These are phyloP conservation scores for Stigmatopora nigra DNA, from an alignment of 2,113 vertebrate genomes.

Conservation along the genomic window DNA sequence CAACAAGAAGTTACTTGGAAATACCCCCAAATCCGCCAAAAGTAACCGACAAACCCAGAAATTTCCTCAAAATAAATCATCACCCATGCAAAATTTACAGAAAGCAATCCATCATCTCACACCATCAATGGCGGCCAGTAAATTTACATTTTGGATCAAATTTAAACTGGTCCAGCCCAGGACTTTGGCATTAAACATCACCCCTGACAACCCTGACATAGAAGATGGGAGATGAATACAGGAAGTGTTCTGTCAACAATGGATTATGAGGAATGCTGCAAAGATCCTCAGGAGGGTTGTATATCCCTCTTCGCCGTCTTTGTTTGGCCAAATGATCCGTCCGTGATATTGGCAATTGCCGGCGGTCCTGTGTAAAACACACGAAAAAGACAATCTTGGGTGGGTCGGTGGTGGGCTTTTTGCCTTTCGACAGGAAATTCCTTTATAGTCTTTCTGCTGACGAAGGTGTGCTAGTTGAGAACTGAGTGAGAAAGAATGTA, in stretches of 20 bases:
- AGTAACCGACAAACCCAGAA: no score
- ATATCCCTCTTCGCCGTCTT: slow-evolving; percentile 27
- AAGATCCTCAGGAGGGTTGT: slow-evolving; percentile 34
- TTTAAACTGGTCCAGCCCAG: no score
- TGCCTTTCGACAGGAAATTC: slow-evolving; percentile 61
- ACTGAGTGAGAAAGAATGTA: slow-evolving; percentile 50
- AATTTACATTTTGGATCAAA: no score
- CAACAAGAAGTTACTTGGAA: no score
- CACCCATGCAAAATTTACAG: no score
- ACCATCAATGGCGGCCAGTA: no score
- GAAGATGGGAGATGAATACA: slow-evolving; percentile 1
- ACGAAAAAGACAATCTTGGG: slow-evolving; percentile 22
- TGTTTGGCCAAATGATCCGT: slow-evolving; percentile 40
- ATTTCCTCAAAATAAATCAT: no score
- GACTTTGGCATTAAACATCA: no score
- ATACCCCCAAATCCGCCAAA: no score
- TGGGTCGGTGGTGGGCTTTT: slow-evolving; percentile 44
- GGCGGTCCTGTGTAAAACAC: slow-evolving; percentile 36
- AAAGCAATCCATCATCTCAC: no score
- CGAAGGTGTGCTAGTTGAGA: slow-evolving; percentile 53
- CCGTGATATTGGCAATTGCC: slow-evolving; percentile 34
- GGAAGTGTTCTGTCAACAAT: slow-evolving; percentile 38
- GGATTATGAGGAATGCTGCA: slow-evolving; percentile 15
- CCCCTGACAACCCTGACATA: not conserved
- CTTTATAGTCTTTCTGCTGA: slow-evolving; percentile 66